A percentile compares a stretch with the other conserved stretches of the same genome.
Conservation (phyloP, 1,140 invertebrate species). For the Hermatobates lingyangjiaoensis region DNA sequence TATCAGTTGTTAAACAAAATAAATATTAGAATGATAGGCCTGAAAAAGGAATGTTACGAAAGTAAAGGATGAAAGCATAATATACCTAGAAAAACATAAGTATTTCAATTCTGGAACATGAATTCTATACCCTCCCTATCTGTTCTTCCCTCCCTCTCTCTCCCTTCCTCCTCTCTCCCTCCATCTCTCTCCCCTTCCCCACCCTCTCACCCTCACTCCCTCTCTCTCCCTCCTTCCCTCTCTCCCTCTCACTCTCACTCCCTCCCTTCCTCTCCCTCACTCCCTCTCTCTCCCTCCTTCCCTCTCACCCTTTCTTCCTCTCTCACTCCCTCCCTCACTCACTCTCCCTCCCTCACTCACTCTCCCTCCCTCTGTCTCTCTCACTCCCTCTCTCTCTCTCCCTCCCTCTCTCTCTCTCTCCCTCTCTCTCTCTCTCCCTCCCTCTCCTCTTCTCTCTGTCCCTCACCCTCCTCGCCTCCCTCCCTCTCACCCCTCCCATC, state of each 20-base stretch:
- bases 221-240: neutral
- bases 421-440: neutral
- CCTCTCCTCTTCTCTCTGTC: too few relatives aligned
- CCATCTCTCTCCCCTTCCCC: neutral
- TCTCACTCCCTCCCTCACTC: neutral
- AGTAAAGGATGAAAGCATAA: too few relatives aligned
- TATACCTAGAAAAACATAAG: too few relatives aligned
- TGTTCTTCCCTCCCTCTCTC: conserved; percentile 6
- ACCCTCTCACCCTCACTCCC: conserved; percentile 6
- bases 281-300: conserved; percentile 10
- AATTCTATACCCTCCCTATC: neutral
- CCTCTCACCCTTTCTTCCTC: conserved; percentile 3
- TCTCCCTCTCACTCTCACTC: conserved; percentile 5
- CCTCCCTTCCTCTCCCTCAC: conserved; percentile 6
- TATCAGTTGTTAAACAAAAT: too few relatives aligned
- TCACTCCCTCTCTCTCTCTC: neutral
- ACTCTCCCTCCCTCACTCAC: neutral
- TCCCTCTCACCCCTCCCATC: too few relatives aligned
- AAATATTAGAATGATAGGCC: too few relatives aligned
- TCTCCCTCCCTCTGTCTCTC: neutral
- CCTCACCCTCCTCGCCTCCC: too few relatives aligned
- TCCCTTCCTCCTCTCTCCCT: neutral
- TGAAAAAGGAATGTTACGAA: too few relatives aligned
- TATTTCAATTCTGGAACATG: neutral
- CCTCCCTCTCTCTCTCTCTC: neutral